These are phyloP conservation scores for Ophiothrix spiculata DNA, from an alignment of 35 echinoderm and acorn worm genomes.

Conservation along the genomic window DNA sequence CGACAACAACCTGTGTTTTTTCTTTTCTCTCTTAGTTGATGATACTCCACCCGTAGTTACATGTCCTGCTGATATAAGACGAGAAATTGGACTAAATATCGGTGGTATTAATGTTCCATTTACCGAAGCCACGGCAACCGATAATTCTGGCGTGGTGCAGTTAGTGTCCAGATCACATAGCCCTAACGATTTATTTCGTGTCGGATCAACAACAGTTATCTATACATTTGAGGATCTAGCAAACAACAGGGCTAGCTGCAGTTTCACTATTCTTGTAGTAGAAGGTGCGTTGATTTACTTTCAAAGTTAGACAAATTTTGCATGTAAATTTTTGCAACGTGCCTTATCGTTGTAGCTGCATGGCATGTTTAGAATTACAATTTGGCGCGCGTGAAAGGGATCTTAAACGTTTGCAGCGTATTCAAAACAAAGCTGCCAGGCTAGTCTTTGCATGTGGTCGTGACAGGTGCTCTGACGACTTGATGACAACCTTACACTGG, in stretches of 20 bases:
- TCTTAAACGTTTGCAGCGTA: no score
- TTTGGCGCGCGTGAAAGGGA: no score
- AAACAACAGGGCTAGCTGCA: not conserved
- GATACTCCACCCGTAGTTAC: not conserved
- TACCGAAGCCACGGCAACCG: not conserved
- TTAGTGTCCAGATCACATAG: not conserved
- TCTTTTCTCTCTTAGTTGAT: not conserved
- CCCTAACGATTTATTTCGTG: not conserved
- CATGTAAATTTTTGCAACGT: no score
- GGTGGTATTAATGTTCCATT: not conserved
- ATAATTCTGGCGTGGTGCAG: not conserved
- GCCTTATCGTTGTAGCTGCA: no score
- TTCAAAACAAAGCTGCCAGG: no score
- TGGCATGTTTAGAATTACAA: no score
- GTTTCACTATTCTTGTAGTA: constrained; percentile 21
- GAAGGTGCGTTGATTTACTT: constrained; percentile 21
- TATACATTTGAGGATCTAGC: not conserved
- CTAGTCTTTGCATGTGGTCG: no score
- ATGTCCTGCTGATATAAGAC: not conserved
- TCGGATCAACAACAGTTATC: not conserved
- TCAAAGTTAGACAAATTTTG: no score
- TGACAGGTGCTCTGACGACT: no score
- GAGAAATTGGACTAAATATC: not conserved
- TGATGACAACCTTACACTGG: no score
- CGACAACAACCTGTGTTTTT: no score